Percentiles rank a stretch among this genome's conserved stretches.
phyloP scores from a whole-genome alignment of 2,888 invertebrate species.

The Athalia cordata region DNA sequence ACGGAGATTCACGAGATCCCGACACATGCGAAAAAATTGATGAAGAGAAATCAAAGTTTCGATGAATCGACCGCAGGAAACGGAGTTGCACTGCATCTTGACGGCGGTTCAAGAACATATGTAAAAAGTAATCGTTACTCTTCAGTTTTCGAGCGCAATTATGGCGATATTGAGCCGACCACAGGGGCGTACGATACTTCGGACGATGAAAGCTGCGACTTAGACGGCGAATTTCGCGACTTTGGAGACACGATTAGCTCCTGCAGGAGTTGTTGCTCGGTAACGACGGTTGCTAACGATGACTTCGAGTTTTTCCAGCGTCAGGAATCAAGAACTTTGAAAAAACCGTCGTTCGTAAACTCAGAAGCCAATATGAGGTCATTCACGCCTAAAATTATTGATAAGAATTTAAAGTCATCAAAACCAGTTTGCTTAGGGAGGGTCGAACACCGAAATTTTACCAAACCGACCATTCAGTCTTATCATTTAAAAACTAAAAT shows the following conservation, averaged over 20 bases:
- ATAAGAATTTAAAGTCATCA: slow-evolving; percentile 47
- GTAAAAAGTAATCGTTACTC: slow-evolving; percentile 56
- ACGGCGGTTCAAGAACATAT: slow-evolving; percentile 66
- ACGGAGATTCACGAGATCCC: slow-evolving; percentile 52
- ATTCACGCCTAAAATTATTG: slow-evolving; percentile 69
- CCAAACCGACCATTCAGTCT: slow-evolving; percentile 66
- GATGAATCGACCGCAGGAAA: slow-evolving; percentile 54
- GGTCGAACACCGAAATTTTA: slow-evolving; percentile 45
- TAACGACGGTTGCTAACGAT: slow-evolving; percentile 79
- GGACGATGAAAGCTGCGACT: slow-evolving; percentile 69
- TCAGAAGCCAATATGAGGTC: slow-evolving; percentile 67
- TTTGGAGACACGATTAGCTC: slow-evolving; percentile 71
- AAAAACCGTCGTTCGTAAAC: slow-evolving; percentile 56
- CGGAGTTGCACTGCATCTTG: slow-evolving; percentile 12
- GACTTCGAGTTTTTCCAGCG: slow-evolving; percentile 79
- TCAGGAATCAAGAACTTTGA: slow-evolving; percentile 59
- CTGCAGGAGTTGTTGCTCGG: slow-evolving; percentile 75
- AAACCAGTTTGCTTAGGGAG: slow-evolving; percentile 43
- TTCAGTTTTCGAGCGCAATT: slow-evolving; percentile 20
- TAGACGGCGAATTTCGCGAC: slow-evolving; percentile 62
- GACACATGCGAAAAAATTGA: slow-evolving; percentile 50
- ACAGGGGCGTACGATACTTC: slow-evolving; percentile 65
- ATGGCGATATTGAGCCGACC: slow-evolving; percentile 30
- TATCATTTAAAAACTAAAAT: slow-evolving; percentile 66
- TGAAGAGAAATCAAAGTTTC: slow-evolving; percentile 69